These are phyloP conservation scores for Ophonus ardosiacus DNA, from an alignment of 2,888 invertebrate genomes.

Conservation along the genomic window DNA sequence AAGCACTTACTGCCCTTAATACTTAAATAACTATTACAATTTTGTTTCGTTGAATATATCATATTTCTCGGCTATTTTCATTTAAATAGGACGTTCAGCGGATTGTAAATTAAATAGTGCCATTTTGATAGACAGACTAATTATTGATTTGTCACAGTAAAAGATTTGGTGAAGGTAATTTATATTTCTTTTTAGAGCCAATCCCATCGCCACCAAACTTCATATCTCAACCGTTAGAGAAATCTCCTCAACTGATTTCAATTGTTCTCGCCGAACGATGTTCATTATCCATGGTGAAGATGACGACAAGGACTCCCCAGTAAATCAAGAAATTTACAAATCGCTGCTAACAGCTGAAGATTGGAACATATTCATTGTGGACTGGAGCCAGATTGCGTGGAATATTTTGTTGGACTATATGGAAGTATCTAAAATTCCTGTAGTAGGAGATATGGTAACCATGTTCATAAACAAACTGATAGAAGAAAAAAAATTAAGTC, in stretches of 20 bases:
- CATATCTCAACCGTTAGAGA: neutral
- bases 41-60: too few relatives aligned
- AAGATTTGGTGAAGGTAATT: too few relatives aligned
- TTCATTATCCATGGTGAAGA: constrained; percentile 72
- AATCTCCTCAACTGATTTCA: constrained; percentile 65
- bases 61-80: too few relatives aligned
- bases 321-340: constrained; percentile 67
- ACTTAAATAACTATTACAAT: too few relatives aligned
- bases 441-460: constrained; percentile 69
- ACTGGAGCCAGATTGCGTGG: constrained; percentile 69
- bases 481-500: neutral
- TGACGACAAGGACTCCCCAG: constrained; percentile 68
- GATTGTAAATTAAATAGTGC: too few relatives aligned
- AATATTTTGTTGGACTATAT: constrained; percentile 66
- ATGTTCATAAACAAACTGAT: constrained; percentile 69
- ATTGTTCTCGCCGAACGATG: constrained; percentile 67
- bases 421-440: constrained; percentile 65
- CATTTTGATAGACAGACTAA: too few relatives aligned
- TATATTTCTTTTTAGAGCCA: too few relatives aligned
- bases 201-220: neutral
- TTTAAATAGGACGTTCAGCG: too few relatives aligned
- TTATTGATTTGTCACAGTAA: too few relatives aligned
- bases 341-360: constrained; percentile 68
- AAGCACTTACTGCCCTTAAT: too few relatives aligned
- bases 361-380: constrained; percentile 72